Evolutionary conservation across 2,113 vertebrate species (phyloP).

Genomic region (Actenoides lindsayi): DNA sequence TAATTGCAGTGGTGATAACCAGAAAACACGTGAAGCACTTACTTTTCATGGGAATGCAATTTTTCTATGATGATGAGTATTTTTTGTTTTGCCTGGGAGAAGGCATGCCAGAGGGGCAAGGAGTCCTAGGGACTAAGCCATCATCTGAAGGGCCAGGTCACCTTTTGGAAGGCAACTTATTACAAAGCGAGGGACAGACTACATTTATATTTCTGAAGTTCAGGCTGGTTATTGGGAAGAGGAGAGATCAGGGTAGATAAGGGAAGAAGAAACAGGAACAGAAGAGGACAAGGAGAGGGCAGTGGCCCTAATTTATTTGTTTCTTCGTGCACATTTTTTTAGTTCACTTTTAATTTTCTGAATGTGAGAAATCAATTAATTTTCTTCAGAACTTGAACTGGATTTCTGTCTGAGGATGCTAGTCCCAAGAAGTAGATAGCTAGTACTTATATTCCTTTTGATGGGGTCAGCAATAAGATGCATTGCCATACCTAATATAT

Average conservation of each 20-base stretch:
- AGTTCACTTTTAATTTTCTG: background rate
- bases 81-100: background rate
- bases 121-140: background rate
- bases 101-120: background rate
- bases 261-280: background rate
- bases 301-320: background rate
- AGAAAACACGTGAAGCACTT: background rate
- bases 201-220: background rate
- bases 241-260: background rate
- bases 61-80: background rate
- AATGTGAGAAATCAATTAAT: background rate
- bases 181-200: background rate
- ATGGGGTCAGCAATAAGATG: background rate
- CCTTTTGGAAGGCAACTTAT: background rate
- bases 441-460: background rate
- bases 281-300: background rate
- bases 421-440: background rate
- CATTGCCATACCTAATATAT: background rate
- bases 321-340: background rate
- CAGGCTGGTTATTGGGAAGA: background rate
- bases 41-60: background rate
- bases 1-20: background rate
- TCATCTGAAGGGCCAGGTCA: background rate
- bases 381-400: background rate
- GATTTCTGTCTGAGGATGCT: background rate